phyloP scores from a whole-genome alignment of 2,113 vertebrate genomes.

The Corythornis madagascariensis region DNA sequence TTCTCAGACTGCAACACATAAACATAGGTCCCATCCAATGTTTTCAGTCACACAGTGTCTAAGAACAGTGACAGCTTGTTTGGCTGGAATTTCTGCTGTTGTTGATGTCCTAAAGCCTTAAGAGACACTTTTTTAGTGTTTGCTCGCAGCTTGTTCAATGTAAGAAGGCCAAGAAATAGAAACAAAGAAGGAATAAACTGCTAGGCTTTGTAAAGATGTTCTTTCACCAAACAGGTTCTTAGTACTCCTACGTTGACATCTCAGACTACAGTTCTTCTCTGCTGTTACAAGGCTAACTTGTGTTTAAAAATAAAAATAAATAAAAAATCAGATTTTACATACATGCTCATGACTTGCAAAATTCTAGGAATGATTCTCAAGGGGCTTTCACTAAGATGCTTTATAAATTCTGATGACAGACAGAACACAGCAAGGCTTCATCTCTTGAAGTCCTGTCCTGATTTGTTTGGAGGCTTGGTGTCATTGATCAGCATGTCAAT shows the following conservation, averaged over 20 bases:
- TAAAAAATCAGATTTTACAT: slow-evolving; percentile 37
- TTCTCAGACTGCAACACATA: slow-evolving; percentile 4
- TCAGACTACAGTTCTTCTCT: slow-evolving; percentile 1
- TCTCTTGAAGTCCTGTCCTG: slow-evolving; percentile 49
- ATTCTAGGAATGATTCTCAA: slow-evolving; percentile 63
- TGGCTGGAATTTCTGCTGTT: slow-evolving; percentile 30
- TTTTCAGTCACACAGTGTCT: background rate
- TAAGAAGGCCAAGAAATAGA: slow-evolving; percentile 11
- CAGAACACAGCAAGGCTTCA: slow-evolving; percentile 48
- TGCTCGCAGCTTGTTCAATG: background rate
- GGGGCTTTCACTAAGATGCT: slow-evolving; percentile 60
- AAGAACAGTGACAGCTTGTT: slow-evolving; percentile 44
- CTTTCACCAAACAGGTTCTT: background rate
- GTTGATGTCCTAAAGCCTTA: background rate
- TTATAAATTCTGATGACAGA: slow-evolving; percentile 65
- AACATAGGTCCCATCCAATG: background rate
- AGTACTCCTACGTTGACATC: background rate
- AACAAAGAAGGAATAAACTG: slow-evolving; percentile 19
- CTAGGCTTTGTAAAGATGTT: slow-evolving; percentile 17
- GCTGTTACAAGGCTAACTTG: slow-evolving; percentile 23
- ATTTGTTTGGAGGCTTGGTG: slow-evolving; percentile 52
- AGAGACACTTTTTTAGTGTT: slow-evolving; percentile 25
- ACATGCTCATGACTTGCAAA: slow-evolving; percentile 71
- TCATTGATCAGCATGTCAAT: slow-evolving; percentile 60
- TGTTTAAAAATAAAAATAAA: background rate